Conservation (phyloP, 2,113 vertebrate species). For the Oxygymnocypris stewartii region DNA sequence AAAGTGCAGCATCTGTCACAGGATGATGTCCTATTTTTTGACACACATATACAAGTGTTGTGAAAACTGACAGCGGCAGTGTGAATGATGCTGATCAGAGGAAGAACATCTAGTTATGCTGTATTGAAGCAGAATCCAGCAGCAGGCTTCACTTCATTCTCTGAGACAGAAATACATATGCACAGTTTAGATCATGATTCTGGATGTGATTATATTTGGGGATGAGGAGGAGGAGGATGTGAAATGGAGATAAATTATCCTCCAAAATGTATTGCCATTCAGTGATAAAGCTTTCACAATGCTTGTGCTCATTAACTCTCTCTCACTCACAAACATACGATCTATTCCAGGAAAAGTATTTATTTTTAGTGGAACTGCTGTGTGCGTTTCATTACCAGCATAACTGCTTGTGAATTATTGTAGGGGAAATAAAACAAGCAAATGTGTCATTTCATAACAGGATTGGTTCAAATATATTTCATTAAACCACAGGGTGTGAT, state of each 20-base stretch:
- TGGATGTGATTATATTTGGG: background rate
- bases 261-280: background rate
- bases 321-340: background rate
- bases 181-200: slow-evolving; percentile 16
- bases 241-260: slow-evolving; percentile 12
- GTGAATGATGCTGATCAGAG: slow-evolving; percentile 1
- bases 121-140: background rate
- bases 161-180: background rate
- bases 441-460: background rate
- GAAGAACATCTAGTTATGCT: slow-evolving; percentile 13
- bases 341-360: slow-evolving; percentile 14
- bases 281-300: slow-evolving; percentile 4
- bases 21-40: slow-evolving; percentile 18
- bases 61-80: background rate
- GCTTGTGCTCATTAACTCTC: background rate
- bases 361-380: background rate
- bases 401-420: background rate
- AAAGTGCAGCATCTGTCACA: slow-evolving; percentile 32
- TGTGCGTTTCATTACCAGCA: slow-evolving; percentile 35
- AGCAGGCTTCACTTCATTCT: background rate
- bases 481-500: slow-evolving; percentile 6
- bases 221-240: background rate
- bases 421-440: background rate
- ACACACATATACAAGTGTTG: background rate
- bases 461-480: background rate